Evolutionary conservation across 2,113 vertebrate species (phyloP), one percentile per base, ranked within the genome.

Genomic region (Nansenia antarctica): DNA sequence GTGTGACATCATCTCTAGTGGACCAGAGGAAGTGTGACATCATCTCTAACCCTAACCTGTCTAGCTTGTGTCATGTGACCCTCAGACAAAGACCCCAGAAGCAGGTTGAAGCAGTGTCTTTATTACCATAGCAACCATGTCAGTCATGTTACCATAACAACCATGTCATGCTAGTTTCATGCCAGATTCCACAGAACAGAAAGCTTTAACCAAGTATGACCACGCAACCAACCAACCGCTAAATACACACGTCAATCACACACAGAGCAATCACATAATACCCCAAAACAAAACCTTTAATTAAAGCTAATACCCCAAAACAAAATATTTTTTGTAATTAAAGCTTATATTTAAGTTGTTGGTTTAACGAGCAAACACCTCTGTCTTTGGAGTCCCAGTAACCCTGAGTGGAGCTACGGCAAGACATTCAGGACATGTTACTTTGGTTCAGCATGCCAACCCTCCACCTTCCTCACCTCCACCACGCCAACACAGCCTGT

Each of bases 241-340:
- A 87, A 90, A 87, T 87, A 82, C 87, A 86, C 73, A 80, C 65
- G 59, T 74, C 81, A 63, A 82, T 80, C 81, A 70, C 83, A 79
- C 67, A 81, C 52, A 77, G 81, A 83, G 79, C 73, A 22, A 79
- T 80, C 82, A 74, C 74, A 68, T 66, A 73, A 62, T 63, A 53
- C 15, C 2, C 76, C 49, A 73, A 84, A 81, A 81, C 67, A 72
- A 80, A 74, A 7, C 15, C 55, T 65, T 20, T 42, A 14, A n/a
- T 47, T 47, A 8, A 47, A 47, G 15, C 45, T 47, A n/a, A 49
- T 49, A 49, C 4, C 39, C 18, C 39, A 42, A 42, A 11, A 18
- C 18, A 42, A 11, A 42, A 42, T n/a, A n/a, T n/a, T n/a, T n/a
- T n/a, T n/a, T n/a, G n/a, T n/a, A n/a, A n/a, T n/a, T n/a, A n/a